Base-by-base conservation (phyloP, 2,888 invertebrate species). In the Lithophane semibrunnea region DNA sequence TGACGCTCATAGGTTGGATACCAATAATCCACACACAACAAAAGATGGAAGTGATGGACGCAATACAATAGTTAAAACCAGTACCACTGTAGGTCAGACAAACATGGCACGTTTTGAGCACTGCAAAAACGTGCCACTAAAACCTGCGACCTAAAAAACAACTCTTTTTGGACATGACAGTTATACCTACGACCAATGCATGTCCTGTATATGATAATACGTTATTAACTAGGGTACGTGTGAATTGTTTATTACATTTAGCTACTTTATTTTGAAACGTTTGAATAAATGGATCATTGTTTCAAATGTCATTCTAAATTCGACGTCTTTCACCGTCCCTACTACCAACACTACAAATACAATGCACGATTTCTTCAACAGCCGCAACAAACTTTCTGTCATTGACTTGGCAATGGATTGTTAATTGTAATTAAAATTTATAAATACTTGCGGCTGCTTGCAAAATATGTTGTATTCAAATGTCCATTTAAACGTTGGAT, bases 341-440 rank as follows among this genome's bases (percentile, higher is more conserved):
- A 60, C 29, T 29, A n/a, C 24, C 29, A 16, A n/a, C 24, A 16
- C 37, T 58, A 61, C 21, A 60, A 76, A 24, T 72, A 75, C 80
- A 69, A 80, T 56, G 18, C 37, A 75, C 64, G 60, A 65, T 86
- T 85, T 73, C 77, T 77, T 75, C 24, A 70, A 63, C 64, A 82
- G 69, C 60, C 42, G 24, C 66, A 58, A 73, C 74, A 67, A 68
- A 86, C 79, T 81, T 85, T 85, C 83, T 80, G 81, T 77, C 71
- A 64, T 68, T 73, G 73, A 70, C 63, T 84, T 83, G 84, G 79
- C 83, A 85, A 69, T 77, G 64, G 60, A 78, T 83, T 75, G 79
- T 79, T 82, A 79, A 86, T 83, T 79, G 79, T 86, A 86, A 84
- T 84, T 86, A 83, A 49, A 83, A 84, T 79, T 86, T 86, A 85